Evolutionary conservation across 2,113 vertebrate genomes (phyloP).

Genomic region (Phalacrocorax brasilianus): DNA sequence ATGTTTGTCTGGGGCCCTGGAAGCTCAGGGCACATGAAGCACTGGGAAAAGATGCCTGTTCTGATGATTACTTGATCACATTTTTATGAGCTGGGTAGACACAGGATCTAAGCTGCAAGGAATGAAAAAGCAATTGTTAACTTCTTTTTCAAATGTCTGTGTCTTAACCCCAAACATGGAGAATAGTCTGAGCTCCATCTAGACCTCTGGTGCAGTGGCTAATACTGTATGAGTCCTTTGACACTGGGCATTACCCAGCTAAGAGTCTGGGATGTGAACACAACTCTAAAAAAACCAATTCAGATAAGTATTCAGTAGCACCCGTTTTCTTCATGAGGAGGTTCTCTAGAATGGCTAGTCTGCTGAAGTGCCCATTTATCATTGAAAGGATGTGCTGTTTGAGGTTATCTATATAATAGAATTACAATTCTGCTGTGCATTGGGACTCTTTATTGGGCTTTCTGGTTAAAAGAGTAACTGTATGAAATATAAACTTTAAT

Average conservation of each 20-base stretch:
- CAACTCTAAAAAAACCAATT: neutral
- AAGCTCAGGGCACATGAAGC: neutral
- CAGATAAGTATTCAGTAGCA: neutral
- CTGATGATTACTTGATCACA: accelerated
- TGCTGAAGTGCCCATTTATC: neutral
- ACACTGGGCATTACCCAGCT: accelerated
- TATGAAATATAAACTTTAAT: constrained; percentile 55
- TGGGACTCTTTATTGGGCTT: neutral
- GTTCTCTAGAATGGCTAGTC: neutral
- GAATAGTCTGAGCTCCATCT: neutral
- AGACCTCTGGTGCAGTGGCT: neutral
- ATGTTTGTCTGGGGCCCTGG: neutral
- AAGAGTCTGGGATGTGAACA: neutral
- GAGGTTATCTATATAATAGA: neutral
- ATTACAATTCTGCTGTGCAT: neutral
- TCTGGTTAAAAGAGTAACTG: neutral
- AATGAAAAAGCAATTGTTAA: neutral
- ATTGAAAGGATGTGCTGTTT: neutral
- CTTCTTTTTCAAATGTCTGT: neutral
- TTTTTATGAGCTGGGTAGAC: neutral
- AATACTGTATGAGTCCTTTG: neutral
- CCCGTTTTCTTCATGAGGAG: neutral
- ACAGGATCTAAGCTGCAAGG: neutral
- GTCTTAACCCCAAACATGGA: neutral
- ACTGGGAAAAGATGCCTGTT: neutral